Evolutionary conservation across 2,797 vertebrate genomes (phyloP).

Genomic region (Eulemur albifrons): DNA sequence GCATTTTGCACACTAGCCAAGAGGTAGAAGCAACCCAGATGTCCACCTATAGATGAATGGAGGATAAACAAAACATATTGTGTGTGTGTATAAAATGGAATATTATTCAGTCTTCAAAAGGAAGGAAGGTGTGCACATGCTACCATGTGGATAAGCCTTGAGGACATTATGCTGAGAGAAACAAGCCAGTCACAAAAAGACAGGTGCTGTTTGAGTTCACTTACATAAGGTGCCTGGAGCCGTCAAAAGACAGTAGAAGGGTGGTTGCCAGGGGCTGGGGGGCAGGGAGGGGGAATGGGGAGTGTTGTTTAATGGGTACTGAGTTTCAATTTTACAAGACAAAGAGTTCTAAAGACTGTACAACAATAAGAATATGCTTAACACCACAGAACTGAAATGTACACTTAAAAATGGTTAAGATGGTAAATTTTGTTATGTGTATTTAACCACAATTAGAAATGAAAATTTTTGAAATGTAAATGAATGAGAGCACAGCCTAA

Average conservation of each 20-base stretch:
- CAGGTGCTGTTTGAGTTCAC: background rate
- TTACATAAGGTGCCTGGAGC: too few species aligned
- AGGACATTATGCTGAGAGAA: background rate
- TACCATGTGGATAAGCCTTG: too few species aligned
- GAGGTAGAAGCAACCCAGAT: background rate
- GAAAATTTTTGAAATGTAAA: background rate
- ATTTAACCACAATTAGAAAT: background rate
- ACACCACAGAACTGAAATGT: too few species aligned
- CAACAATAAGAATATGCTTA: background rate
- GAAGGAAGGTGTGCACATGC: too few species aligned
- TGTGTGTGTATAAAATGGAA: background rate
- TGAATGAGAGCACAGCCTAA: background rate
- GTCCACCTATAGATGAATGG: background rate
- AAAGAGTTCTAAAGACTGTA: background rate
- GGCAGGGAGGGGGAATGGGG: fast-evolving
- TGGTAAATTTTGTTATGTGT: background rate
- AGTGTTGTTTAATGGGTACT: too few species aligned
- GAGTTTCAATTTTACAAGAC: background rate
- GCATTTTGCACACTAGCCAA: background rate
- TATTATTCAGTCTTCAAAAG: background rate
- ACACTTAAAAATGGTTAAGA: background rate
- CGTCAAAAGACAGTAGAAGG: background rate
- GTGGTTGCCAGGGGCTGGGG: too few species aligned
- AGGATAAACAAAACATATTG: background rate
- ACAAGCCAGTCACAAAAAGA: too few species aligned